Conservation (phyloP, 2,797 vertebrate species). For the Ceyx erithaca region DNA sequence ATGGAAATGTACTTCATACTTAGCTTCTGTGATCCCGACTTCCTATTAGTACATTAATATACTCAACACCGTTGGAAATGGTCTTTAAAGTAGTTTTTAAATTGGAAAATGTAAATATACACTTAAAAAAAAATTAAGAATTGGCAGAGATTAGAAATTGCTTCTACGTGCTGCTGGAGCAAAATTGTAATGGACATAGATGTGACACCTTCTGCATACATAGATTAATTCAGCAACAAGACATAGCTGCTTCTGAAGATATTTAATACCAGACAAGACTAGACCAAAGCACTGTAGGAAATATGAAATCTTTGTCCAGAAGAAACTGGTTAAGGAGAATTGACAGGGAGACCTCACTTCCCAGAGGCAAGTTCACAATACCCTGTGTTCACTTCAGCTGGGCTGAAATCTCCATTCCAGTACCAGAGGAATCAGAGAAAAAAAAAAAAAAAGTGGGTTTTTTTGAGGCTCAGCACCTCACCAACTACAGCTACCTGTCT, state of each 20-base stretch:
- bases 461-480: not conserved
- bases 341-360: not conserved
- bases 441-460: not conserved
- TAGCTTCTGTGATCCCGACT: not conserved
- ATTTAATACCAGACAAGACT: not conserved
- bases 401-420: not conserved
- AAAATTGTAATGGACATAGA: not conserved
- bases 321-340: not conserved
- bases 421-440: not conserved
- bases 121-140: not conserved
- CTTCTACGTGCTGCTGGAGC: not conserved
- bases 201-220: not conserved
- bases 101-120: not conserved
- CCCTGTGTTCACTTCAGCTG: not conserved
- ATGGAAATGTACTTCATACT: not conserved
- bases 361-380: fast-evolving
- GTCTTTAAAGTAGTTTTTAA: not conserved
- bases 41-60: not conserved
- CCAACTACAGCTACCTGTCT: not conserved
- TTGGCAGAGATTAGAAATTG: not conserved
- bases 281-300: not conserved
- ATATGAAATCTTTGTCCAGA: not conserved
- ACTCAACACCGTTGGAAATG: not conserved
- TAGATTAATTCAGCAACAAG: conserved; percentile 7
- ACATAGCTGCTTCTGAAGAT: not conserved